Evolutionary conservation across 1,140 invertebrate genomes (phyloP).

Genomic region (Tetraneura akinire): DNA sequence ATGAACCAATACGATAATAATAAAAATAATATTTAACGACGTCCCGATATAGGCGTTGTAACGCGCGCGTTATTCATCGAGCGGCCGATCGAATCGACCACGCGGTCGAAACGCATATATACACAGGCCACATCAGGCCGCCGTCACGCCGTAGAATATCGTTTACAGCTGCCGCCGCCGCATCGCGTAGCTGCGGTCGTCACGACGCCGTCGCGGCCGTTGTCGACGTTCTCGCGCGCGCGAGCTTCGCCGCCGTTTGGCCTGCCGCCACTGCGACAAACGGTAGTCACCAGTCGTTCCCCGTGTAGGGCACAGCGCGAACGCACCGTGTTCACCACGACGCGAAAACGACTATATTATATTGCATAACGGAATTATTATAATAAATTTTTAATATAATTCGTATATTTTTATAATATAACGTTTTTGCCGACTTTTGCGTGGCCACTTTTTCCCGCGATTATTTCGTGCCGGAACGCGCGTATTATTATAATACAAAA

Average conservation of each 20-base stretch:
- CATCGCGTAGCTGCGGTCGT: not conserved
- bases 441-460: not conserved
- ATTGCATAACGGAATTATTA: too few relatives aligned
- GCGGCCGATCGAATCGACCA: not conserved
- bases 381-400: too few relatives aligned
- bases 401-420: too few relatives aligned
- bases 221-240: not conserved
- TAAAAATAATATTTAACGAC: too few relatives aligned
- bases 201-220: not conserved
- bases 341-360: not conserved
- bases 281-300: constrained; percentile 14
- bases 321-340: not conserved
- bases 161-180: not conserved
- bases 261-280: too few relatives aligned
- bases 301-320: not conserved
- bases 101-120: not conserved
- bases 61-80: not conserved
- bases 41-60: not conserved
- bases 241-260: not conserved
- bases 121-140: not conserved
- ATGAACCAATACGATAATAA: too few relatives aligned
- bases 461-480: too few relatives aligned
- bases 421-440: not conserved
- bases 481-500: too few relatives aligned
- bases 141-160: not conserved